Base-by-base conservation (phyloP, 2,797 vertebrate species). In the Silurus lanzhouensis region DNA sequence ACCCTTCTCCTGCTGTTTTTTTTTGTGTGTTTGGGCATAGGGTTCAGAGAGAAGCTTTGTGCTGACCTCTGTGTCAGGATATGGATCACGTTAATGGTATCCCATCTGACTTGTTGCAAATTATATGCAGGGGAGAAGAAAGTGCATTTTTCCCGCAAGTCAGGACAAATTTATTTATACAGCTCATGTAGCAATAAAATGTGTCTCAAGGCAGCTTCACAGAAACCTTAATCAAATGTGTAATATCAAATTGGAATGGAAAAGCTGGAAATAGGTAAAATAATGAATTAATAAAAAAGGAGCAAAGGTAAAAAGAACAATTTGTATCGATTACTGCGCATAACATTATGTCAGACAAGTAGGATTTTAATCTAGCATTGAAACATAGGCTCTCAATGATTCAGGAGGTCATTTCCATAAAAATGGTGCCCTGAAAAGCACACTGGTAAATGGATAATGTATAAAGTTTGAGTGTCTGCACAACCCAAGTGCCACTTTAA, bases 51-150 rank as follows among this genome's bases (percentile, higher is more conserved):
- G 80, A 52, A 61, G 68, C 79, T 87, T 86, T 81, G 6, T 75
- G 71, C 82, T 88, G 85, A 84, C 83, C 81, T 55, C 78, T 85
- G 61, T 82, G 82, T 81, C 84, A 85, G 85, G 85, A 84, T 87
- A 86, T 84, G 78, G 82, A 86, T 87, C 58, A 52, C 78, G 86
- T 86, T 84, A 87, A 80, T 87, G 68, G 74, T 82, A 74, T 88
- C 68, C 79, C 84, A 52, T 66, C 84, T 84, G 70, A 85, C 83
- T 86, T 68, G 81, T 63, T 87, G 86, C 61, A 80, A 78, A 85
- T 84, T 83, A 71, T 57, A 76, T 48, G 85, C 82, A 80, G 52
- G 74, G 27, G 68, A 84, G 22, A 74, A 74, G 46, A 74, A 22
- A 15, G 22, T 52, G 71, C 22, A 14, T 72, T 48, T 31, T 46